Percentiles rank a stretch among this genome's conserved stretches.
Evolutionary conservation across 2,797 vertebrate genomes (phyloP).

Genomic region (Galaxias olidus): DNA sequence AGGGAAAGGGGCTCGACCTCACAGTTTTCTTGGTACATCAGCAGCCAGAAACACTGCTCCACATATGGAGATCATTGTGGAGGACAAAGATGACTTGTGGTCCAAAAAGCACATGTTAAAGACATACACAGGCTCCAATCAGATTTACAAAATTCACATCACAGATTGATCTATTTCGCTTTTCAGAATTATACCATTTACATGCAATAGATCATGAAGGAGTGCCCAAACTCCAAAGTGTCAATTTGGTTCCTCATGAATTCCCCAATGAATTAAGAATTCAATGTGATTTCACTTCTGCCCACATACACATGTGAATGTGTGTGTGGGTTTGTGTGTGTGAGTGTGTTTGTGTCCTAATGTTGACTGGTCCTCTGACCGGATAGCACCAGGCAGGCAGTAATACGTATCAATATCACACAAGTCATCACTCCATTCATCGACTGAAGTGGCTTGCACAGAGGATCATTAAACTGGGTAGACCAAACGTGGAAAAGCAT

Average conservation of each 20-base stretch:
- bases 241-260: not conserved
- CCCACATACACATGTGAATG: no score
- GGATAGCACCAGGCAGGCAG: constrained; percentile 12
- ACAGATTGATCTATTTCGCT: constrained; percentile 23
- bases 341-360: constrained; percentile 1
- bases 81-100: constrained; percentile 47
- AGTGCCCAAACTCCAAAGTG: constrained; percentile 17
- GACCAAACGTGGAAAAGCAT: no score
- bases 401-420: constrained; percentile 40
- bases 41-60: constrained; percentile 55
- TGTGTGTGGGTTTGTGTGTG: not conserved
- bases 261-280: not conserved
- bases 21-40: constrained; percentile 54
- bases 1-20: constrained; percentile 31
- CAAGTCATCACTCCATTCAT: constrained; percentile 55
- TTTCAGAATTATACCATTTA: constrained; percentile 22
- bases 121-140: constrained; percentile 48
- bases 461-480: constrained; percentile 15
- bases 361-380: not conserved
- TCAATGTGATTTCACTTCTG: no score
- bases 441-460: constrained; percentile 33
- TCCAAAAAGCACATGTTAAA: constrained; percentile 61
- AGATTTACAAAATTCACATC: constrained; percentile 57
- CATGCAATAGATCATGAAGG: constrained; percentile 12
- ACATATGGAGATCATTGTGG: constrained; percentile 70